Conservation (phyloP, 2,113 vertebrate genomes). For the Lates calcarifer region DNA sequence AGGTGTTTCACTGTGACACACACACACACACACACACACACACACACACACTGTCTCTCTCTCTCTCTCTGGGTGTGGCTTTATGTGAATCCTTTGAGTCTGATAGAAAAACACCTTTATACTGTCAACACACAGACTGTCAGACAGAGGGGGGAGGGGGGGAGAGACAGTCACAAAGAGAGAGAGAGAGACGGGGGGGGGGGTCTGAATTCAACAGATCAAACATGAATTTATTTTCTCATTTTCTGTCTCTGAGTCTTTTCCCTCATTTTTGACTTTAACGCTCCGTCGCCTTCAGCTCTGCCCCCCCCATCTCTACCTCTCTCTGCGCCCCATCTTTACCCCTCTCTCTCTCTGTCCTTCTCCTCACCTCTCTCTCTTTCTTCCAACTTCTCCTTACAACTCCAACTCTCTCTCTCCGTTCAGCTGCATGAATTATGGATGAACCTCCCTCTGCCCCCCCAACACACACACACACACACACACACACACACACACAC, state of each 20-base stretch:
- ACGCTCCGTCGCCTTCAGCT: constrained; percentile 48
- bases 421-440: constrained; percentile 67
- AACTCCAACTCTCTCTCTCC: constrained; percentile 18
- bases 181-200: not conserved
- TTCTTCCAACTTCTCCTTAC: constrained; percentile 50
- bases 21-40: no score
- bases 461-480: not conserved
- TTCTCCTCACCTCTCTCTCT: not conserved
- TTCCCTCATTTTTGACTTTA: constrained; percentile 62
- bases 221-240: constrained; percentile 60
- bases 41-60: no score
- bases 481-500: not conserved
- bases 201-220: constrained; percentile 52
- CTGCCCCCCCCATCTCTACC: not conserved
- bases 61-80: no score
- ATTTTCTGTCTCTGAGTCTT: constrained; percentile 44
- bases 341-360: not conserved
- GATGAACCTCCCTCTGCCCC: constrained; percentile 46
- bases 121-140: no score
- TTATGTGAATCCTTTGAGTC: no score
- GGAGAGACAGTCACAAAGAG: not conserved
- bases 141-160: not conserved
- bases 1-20: no score
- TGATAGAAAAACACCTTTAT: no score
- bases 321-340: not conserved